A percentile compares a stretch with the other conserved stretches of the same genome.
Evolutionary conservation across 1,140 invertebrate genomes (phyloP).

Genomic region (Melitaea cinxia): DNA sequence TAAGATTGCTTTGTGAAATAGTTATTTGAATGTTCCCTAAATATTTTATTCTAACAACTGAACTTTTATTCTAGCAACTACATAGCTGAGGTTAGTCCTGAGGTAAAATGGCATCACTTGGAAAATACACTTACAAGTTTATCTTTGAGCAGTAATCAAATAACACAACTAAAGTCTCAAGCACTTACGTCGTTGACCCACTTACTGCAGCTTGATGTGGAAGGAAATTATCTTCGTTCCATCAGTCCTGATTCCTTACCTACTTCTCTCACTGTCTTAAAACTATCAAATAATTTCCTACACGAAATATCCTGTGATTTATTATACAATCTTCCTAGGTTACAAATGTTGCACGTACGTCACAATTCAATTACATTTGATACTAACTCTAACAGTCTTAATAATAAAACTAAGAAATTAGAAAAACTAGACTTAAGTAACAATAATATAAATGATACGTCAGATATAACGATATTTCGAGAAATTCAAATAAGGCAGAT

Average conservation of each 20-base stretch:
- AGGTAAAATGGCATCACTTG: slow-evolving; percentile 85
- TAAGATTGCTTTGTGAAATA: slow-evolving; percentile 70
- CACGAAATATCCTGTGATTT: slow-evolving; percentile 85
- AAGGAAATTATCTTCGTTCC: slow-evolving; percentile 86
- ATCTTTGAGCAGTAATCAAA: slow-evolving; percentile 92
- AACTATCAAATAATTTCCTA: slow-evolving; percentile 89
- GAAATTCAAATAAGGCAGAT: slow-evolving; percentile 89
- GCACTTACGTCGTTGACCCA: slow-evolving; percentile 84
- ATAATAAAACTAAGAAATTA: slow-evolving; percentile 84
- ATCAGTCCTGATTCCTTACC: slow-evolving; percentile 84
- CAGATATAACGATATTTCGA: slow-evolving; percentile 84
- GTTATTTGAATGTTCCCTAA: not conserved
- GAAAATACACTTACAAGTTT: slow-evolving; percentile 88
- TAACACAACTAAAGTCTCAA: slow-evolving; percentile 84
- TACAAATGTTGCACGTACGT: slow-evolving; percentile 90
- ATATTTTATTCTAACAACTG: not conserved
- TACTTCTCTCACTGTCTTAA: slow-evolving; percentile 86
- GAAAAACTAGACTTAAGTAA: slow-evolving; percentile 93
- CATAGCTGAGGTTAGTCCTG: slow-evolving; percentile 60
- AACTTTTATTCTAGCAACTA: slow-evolving; percentile 64
- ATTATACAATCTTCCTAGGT: slow-evolving; percentile 83
- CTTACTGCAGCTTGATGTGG: slow-evolving; percentile 87
- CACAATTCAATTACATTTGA: slow-evolving; percentile 88
- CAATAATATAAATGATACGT: slow-evolving; percentile 86
- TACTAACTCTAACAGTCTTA: slow-evolving; percentile 83